phyloP scores from a whole-genome alignment of 2,797 vertebrate genomes.

The Acipenser transmontanus region DNA sequence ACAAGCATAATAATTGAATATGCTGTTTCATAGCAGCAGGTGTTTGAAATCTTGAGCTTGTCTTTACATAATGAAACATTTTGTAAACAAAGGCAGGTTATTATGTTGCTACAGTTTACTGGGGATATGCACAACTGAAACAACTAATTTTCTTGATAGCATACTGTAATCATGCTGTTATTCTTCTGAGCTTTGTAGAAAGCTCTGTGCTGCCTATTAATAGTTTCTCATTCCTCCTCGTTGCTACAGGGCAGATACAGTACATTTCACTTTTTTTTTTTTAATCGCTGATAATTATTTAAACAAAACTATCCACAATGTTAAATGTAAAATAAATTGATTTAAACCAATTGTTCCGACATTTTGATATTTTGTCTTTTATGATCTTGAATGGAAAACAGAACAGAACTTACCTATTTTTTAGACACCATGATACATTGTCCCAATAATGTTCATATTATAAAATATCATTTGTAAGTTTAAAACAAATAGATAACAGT shows the following conservation, averaged over 20 bases:
- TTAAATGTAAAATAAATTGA: constrained; percentile 14
- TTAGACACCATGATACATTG: too few relatives aligned
- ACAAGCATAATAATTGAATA: constrained; percentile 76
- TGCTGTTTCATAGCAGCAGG: constrained; percentile 61
- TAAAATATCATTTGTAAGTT: too few relatives aligned
- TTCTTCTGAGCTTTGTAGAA: constrained; percentile 60
- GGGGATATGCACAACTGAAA: constrained; percentile 59
- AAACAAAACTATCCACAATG: too few relatives aligned
- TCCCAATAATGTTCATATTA: too few relatives aligned
- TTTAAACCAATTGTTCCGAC: constrained; percentile 14
- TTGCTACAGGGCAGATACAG: constrained; percentile 23
- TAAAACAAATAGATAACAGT: too few relatives aligned
- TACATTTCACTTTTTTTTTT: too few relatives aligned
- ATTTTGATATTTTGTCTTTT: not conserved
- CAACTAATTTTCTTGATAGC: constrained; percentile 73
- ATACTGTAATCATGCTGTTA: constrained; percentile 68
- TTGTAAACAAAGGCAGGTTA: constrained; percentile 79
- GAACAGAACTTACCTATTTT: too few relatives aligned
- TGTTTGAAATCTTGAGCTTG: constrained; percentile 66
- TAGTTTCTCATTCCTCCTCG: constrained; percentile 39
- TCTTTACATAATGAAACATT: constrained; percentile 68
- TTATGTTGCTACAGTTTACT: constrained; percentile 65
- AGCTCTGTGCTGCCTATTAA: constrained; percentile 59
- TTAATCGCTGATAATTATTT: too few relatives aligned
- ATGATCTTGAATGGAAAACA: too few relatives aligned